Evolutionary conservation across 2,113 vertebrate genomes (phyloP).

Genomic region (Acrocephalus arundinaceus): DNA sequence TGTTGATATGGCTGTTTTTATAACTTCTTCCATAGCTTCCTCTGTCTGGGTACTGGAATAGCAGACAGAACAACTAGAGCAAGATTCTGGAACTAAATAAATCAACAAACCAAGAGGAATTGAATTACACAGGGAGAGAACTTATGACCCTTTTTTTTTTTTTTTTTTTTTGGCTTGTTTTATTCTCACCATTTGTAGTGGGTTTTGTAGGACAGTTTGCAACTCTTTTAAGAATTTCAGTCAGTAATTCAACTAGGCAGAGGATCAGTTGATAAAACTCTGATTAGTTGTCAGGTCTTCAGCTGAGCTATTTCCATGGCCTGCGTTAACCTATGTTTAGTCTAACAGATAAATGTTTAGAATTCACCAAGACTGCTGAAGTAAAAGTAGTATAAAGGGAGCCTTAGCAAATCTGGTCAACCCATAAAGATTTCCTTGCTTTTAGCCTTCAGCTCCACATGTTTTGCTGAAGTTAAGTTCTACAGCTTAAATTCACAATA

Average conservation of each 20-base stretch:
- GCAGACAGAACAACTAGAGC: background rate
- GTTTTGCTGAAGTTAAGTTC: background rate
- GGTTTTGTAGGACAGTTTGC: background rate
- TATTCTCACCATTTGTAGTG: background rate
- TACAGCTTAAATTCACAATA: background rate
- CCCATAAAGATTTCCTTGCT: constrained; percentile 2
- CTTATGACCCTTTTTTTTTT: background rate
- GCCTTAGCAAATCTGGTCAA: background rate
- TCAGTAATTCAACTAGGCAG: constrained; percentile 1
- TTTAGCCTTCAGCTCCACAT: background rate
- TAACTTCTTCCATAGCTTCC: background rate
- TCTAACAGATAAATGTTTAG: constrained; percentile 40
- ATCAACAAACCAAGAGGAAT: background rate
- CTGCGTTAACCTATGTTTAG: constrained; percentile 44
- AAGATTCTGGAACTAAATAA: background rate
- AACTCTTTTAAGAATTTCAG: background rate
- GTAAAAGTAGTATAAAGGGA: background rate
- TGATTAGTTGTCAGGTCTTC: background rate
- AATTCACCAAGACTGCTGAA: background rate
- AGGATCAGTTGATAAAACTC: background rate
- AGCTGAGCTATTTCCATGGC: background rate
- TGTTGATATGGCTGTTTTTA: background rate
- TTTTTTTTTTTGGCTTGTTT: background rate
- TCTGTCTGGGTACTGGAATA: background rate
- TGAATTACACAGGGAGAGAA: background rate